A percentile compares a stretch with the other conserved stretches of the same genome.
Evolutionary conservation across 30 jellyfish, hydroid and myxozoan genomes (phyloP).

Genomic region (Calvadosia cruxmelitensis): DNA sequence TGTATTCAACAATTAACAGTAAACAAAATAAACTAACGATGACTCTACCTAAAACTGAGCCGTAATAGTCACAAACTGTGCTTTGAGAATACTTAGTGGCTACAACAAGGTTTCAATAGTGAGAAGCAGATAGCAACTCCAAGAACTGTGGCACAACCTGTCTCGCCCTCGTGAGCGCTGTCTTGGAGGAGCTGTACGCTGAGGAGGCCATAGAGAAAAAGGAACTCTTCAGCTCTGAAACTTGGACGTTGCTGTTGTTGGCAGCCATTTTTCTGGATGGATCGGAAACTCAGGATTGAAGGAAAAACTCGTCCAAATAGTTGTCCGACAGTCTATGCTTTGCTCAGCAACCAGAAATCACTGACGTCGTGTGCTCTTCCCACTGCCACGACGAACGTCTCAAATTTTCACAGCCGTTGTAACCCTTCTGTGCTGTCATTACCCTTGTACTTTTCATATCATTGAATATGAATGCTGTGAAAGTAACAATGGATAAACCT

Average conservation of each 20-base stretch:
- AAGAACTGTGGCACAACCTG: too few relatives aligned
- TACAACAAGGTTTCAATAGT: too few relatives aligned
- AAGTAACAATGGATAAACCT: too few relatives aligned
- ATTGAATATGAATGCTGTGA: too few relatives aligned
- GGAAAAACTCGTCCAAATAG: background rate
- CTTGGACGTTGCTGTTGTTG: constrained; percentile 28
- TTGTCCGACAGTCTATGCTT: background rate
- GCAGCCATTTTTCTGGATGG: constrained; percentile 46
- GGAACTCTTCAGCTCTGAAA: constrained; percentile 54
- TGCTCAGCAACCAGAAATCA: background rate
- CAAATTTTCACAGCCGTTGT: background rate
- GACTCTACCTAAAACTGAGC: too few relatives aligned
- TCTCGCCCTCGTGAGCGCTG: constrained; percentile 82
- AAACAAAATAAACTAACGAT: too few relatives aligned
- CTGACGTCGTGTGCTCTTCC: background rate
- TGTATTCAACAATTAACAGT: too few relatives aligned
- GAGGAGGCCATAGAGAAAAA: constrained; percentile 73
- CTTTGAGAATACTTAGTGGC: too few relatives aligned
- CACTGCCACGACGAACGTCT: background rate
- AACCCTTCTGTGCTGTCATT: too few relatives aligned
- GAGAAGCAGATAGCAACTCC: too few relatives aligned
- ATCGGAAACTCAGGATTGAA: background rate
- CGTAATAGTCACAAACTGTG: too few relatives aligned
- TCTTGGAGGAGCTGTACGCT: constrained; percentile 64
- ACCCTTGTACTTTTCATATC: too few relatives aligned